Conservation (phyloP, 1,140 invertebrate species). For the Achatina immaculata region DNA sequence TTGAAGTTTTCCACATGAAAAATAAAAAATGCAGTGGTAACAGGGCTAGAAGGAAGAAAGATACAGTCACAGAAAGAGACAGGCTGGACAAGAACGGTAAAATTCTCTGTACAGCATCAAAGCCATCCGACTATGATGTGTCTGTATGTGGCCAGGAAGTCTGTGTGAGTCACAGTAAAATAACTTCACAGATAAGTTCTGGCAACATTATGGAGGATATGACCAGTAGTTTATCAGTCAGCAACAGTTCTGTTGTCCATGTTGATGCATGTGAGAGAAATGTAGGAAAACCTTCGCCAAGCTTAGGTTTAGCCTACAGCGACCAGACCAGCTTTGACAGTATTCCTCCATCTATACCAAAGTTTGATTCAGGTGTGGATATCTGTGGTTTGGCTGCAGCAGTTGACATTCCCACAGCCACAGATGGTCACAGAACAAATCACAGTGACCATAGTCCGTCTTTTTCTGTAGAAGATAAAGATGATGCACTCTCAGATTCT, state of each 20-base stretch:
- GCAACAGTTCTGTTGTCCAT: not conserved
- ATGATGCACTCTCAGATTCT: too few relatives aligned
- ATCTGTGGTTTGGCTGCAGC: not conserved
- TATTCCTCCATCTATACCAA: not conserved
- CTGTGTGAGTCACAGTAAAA: too few relatives aligned
- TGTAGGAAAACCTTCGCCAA: not conserved
- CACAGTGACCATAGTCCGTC: not conserved
- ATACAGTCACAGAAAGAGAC: not conserved
- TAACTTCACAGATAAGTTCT: too few relatives aligned
- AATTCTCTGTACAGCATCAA: not conserved
- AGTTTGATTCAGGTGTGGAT: not conserved
- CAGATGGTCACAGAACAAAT: not conserved
- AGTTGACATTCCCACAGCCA: not conserved
- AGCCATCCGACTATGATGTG: not conserved
- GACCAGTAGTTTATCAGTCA: not conserved
- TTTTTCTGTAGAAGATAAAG: not conserved
- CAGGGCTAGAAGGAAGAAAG: not conserved
- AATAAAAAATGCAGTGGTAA: not conserved
- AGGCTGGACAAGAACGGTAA: not conserved
- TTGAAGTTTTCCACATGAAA: not conserved
- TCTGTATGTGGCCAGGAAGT: not conserved
- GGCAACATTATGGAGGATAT: not conserved
- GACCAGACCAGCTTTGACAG: not conserved
- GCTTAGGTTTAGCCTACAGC: not conserved
- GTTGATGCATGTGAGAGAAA: not conserved